Conservation (phyloP, 2,888 invertebrate genomes). For the Drosophila silvestris region DNA sequence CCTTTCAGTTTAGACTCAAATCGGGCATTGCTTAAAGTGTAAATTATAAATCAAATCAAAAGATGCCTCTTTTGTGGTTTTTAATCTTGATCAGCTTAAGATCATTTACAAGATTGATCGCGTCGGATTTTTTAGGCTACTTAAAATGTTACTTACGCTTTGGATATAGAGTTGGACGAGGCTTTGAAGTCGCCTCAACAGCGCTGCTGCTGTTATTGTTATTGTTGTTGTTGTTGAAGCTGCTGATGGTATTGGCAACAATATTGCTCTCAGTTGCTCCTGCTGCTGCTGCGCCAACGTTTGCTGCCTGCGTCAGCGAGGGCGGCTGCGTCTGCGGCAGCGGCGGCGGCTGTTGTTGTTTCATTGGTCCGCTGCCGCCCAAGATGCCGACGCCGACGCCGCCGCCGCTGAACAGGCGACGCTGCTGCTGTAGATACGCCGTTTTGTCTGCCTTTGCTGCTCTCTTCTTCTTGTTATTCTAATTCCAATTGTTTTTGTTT, state of each 20-base stretch:
- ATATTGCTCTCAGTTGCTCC: conserved; percentile 23
- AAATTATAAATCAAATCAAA: background rate
- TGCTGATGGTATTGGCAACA: conserved; percentile 48
- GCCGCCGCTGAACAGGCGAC: conserved; percentile 73
- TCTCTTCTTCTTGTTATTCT: conserved; percentile 10
- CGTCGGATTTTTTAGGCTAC: background rate
- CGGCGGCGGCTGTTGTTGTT: conserved; percentile 56
- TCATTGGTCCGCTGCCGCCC: conserved; percentile 41
- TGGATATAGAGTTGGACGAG: conserved; percentile 76
- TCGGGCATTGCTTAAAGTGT: background rate
- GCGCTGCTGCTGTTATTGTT: background rate
- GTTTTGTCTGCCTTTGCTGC: conserved; percentile 62
- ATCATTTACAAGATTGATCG: background rate
- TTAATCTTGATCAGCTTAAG: background rate
- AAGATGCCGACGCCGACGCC: conserved; percentile 41
- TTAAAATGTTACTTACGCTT: conserved; percentile 67
- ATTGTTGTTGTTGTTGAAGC: conserved; percentile 43
- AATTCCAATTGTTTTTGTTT: conserved; percentile 17
- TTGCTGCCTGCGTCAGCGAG: conserved; percentile 38
- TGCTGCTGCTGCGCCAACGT: conserved; percentile 22
- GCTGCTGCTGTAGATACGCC: conserved; percentile 78
- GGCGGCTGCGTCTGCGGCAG: conserved; percentile 61
- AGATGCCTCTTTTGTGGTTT: background rate
- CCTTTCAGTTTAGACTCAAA: background rate
- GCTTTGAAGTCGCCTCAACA: conserved; percentile 44